These are phyloP conservation scores for Narcine bancroftii DNA, from an alignment of 2,113 vertebrate species.

Conservation along the genomic window DNA sequence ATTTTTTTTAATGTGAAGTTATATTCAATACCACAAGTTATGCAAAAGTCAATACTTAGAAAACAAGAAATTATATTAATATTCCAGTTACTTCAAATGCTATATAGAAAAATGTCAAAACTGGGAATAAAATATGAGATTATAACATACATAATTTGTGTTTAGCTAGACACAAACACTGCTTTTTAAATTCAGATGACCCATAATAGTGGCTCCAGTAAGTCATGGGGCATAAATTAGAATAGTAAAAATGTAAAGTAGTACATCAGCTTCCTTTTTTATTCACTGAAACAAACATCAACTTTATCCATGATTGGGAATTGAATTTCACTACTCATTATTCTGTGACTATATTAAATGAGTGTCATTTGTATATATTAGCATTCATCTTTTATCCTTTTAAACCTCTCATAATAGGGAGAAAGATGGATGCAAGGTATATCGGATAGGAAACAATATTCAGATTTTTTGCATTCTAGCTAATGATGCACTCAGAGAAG, in stretches of 20 bases:
- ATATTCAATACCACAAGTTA: neutral
- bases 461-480: neutral
- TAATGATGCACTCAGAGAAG: no score
- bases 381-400: neutral
- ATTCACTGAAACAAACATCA: neutral
- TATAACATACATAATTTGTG: neutral
- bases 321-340: neutral
- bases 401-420: neutral
- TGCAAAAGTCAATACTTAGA: neutral
- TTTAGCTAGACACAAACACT: neutral
- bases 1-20: neutral
- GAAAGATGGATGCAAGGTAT: neutral
- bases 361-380: neutral
- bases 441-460: neutral
- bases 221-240: neutral
- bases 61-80: neutral
- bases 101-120: no score
- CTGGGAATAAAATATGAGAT: constrained; percentile 9
- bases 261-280: neutral
- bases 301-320: neutral
- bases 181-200: neutral
- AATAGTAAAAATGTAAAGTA: neutral
- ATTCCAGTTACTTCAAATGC: neutral
- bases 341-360: neutral
- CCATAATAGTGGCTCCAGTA: neutral